These are phyloP conservation scores for Euphonia xanthogaster DNA, from an alignment of 2,797 vertebrate species.

Conservation along the genomic window DNA sequence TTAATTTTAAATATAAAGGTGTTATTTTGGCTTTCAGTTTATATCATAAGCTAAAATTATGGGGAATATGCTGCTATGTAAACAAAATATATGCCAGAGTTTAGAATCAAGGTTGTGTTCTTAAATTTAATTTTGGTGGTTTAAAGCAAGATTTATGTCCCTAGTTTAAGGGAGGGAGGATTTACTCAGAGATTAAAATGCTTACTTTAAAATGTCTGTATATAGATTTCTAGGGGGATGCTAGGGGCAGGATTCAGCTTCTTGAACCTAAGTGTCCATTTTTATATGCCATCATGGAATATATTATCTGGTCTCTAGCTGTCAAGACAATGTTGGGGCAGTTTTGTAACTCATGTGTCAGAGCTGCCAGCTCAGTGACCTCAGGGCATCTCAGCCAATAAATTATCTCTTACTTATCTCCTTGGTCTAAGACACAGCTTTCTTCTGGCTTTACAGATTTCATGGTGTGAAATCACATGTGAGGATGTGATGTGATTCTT, in stretches of 20 bases:
- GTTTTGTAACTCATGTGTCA: neutral
- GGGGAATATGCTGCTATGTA: neutral
- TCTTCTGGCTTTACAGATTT: neutral
- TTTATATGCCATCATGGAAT: neutral
- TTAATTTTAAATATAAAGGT: neutral
- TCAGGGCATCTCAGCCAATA: neutral
- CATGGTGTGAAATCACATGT: neutral
- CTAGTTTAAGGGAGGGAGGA: neutral
- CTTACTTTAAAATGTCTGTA: neutral
- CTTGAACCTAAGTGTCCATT: neutral
- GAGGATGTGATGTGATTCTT: neutral
- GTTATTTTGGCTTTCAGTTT: neutral
- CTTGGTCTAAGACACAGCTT: neutral
- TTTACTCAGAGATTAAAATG: slow-evolving; percentile 2
- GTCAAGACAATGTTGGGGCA: neutral
- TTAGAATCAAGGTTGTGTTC: neutral
- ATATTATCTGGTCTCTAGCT: neutral
- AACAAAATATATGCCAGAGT: neutral
- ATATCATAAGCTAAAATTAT: neutral
- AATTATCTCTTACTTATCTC: neutral
- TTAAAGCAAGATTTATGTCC: neutral
- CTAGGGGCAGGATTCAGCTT: neutral
- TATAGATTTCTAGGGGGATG: neutral
- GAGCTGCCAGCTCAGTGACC: neutral
- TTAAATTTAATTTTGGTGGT: neutral